phyloP scores from a whole-genome alignment of 2,113 vertebrate genomes.

The Eudyptes chrysolophus region DNA sequence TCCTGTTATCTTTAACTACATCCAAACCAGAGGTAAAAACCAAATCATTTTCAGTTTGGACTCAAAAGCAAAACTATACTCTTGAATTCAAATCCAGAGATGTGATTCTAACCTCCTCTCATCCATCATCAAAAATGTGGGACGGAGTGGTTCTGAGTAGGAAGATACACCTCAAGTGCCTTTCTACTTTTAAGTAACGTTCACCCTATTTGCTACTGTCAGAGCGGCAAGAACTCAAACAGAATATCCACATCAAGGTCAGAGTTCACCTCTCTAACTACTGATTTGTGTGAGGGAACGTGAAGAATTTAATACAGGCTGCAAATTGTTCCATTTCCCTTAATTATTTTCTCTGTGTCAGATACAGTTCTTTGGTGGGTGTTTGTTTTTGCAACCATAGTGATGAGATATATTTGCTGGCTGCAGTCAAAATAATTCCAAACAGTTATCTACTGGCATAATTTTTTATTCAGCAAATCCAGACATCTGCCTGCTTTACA shows the following conservation, averaged over 20 bases:
- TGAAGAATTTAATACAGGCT: conserved; percentile 31
- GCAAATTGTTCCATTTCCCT: conserved; percentile 52
- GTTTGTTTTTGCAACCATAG: conserved; percentile 70
- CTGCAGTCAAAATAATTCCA: conserved; percentile 53
- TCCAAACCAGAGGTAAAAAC: neutral
- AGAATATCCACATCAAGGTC: neutral
- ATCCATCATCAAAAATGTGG: neutral
- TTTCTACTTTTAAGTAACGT: conserved; percentile 4
- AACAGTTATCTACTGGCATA: conserved; percentile 54
- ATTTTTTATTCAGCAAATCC: neutral
- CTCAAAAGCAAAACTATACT: neutral
- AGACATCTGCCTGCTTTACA: conserved; percentile 42
- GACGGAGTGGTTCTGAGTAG: neutral
- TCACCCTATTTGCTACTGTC: neutral
- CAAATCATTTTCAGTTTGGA: neutral
- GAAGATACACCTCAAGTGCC: neutral
- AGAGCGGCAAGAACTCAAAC: neutral
- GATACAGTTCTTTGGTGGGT: conserved; percentile 31
- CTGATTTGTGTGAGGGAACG: neutral
- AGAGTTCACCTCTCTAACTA: neutral
- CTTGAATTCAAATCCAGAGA: neutral
- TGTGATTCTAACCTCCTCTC: neutral
- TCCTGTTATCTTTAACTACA: neutral
- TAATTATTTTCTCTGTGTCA: conserved; percentile 47
- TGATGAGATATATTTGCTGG: conserved; percentile 59